Conservation (phyloP, 2,888 invertebrate genomes). For the Acrobasis suavella region DNA sequence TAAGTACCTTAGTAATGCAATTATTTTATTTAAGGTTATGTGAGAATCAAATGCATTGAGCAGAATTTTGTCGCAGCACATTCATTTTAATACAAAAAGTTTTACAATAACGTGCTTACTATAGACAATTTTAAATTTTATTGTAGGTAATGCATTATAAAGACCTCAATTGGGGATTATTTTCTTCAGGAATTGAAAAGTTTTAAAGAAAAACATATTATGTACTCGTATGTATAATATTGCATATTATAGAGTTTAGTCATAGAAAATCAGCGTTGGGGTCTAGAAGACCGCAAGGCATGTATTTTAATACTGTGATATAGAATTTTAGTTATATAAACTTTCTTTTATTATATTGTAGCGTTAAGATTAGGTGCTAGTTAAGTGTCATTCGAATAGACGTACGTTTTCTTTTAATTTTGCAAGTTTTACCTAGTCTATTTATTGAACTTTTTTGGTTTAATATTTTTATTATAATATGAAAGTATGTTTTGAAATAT, state of each 20-base stretch:
- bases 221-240: neutral
- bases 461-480: neutral
- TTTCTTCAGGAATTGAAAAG: neutral
- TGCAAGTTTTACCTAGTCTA: constrained; percentile 12
- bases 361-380: constrained; percentile 55
- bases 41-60: too few species aligned
- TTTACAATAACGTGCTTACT: neutral
- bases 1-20: neutral
- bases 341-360: constrained; percentile 27
- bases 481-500: too few species aligned
- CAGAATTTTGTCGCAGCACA: too few species aligned
- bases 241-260: constrained; percentile 11
- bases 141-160: too few species aligned
- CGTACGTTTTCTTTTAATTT: constrained; percentile 30
- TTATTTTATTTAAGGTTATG: neutral
- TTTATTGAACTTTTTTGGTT: neutral
- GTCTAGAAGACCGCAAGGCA: constrained; percentile 57
- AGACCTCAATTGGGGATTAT: too few species aligned
- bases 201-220: neutral
- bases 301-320: constrained; percentile 80
- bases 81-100: too few species aligned
- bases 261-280: constrained; percentile 38
- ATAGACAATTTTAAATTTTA: too few species aligned
- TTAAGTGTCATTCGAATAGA: constrained; percentile 41
- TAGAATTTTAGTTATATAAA: constrained; percentile 52